phyloP scores from a whole-genome alignment of 2,888 invertebrate species.

The Sarcophaga caerulescens region DNA sequence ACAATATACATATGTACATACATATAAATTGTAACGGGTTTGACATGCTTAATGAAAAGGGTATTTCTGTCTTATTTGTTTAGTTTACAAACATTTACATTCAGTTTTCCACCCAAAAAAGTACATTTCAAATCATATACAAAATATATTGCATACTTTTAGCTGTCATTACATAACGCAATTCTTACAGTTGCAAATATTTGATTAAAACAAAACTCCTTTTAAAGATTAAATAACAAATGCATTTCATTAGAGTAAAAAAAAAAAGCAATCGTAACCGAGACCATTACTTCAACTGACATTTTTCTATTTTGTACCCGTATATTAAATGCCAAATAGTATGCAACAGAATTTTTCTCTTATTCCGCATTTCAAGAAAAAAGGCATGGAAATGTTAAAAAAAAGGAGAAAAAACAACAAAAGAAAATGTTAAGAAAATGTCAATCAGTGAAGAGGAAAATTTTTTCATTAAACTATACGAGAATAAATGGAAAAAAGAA shows the following conservation, averaged over 20 bases:
- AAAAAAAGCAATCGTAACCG: constrained; percentile 19
- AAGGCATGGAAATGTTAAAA: constrained; percentile 14
- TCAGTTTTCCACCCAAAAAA: not conserved
- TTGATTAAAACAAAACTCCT: constrained; percentile 34
- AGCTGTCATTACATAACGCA: not conserved
- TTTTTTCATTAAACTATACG: constrained; percentile 80
- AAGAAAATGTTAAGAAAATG: constrained; percentile 74
- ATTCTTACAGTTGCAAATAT: not conserved
- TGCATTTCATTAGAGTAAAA: constrained; percentile 47
- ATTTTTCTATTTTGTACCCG: constrained; percentile 34
- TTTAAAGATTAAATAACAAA: constrained; percentile 18
- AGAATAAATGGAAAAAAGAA: constrained; percentile 28
- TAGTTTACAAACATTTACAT: not conserved
- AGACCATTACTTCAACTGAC: constrained; percentile 54
- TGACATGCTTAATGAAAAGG: too few species aligned
- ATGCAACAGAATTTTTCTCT: constrained; percentile 18
- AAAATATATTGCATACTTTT: constrained; percentile 12
- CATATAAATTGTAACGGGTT: too few species aligned
- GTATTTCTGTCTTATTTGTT: not conserved
- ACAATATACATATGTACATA: too few species aligned
- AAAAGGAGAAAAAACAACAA: constrained; percentile 40
- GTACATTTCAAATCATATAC: not conserved
- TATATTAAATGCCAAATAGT: constrained; percentile 24
- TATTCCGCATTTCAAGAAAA: not conserved
- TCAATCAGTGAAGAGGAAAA: constrained; percentile 80